phyloP scores from a whole-genome alignment of 2,888 invertebrate species.

The Acrobasis repandana region DNA sequence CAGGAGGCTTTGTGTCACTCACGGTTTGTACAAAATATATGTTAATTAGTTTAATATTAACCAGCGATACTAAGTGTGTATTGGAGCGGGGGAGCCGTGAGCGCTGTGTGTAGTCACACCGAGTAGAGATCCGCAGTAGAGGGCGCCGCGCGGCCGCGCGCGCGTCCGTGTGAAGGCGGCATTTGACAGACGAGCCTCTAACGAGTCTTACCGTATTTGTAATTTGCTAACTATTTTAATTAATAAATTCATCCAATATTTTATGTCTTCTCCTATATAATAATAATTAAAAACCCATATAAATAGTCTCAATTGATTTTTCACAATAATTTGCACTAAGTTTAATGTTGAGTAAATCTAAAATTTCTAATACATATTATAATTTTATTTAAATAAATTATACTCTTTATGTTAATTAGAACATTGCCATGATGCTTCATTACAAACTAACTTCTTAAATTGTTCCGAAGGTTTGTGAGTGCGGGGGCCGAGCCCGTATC shows the following conservation, averaged over 20 bases:
- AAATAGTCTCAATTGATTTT: conserved; percentile 81
- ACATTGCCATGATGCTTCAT: conserved; percentile 78
- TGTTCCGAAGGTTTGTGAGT: conserved; percentile 76
- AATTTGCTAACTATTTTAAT: conserved; percentile 83
- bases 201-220: conserved; percentile 82
- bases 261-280: conserved; percentile 80
- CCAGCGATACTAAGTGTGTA: not conserved
- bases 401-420: conserved; percentile 80
- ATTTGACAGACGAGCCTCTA: conserved; percentile 80
- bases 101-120: not conserved
- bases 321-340: conserved; percentile 83
- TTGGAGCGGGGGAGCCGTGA: conserved; percentile 24
- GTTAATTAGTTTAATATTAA: conserved; percentile 5
- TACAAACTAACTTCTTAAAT: conserved; percentile 82
- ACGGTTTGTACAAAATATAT: conserved; percentile 39
- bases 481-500: conserved; percentile 61
- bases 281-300: conserved; percentile 83
- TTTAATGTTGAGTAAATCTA: conserved; percentile 82
- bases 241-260: conserved; percentile 83
- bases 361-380: conserved; percentile 82
- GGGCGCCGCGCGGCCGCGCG: conserved; percentile 37
- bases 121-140: conserved; percentile 31
- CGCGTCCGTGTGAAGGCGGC: conserved; percentile 45
- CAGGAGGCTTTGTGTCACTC: conserved; percentile 51
- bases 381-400: conserved; percentile 81